Conservation (phyloP, 1,140 invertebrate species). For the Trichonephila clavata region DNA sequence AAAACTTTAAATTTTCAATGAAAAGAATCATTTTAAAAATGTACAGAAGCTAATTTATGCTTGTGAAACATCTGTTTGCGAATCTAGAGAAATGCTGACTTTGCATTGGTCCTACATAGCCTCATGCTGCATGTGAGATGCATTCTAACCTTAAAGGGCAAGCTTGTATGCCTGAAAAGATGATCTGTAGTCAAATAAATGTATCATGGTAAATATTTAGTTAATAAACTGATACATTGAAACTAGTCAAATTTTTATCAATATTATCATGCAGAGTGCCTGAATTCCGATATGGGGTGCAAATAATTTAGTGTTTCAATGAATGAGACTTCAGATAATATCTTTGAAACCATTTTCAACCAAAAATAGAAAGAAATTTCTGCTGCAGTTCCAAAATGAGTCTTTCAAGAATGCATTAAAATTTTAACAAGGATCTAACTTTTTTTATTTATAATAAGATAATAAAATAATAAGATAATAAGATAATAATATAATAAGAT, state of each 20-base stretch:
- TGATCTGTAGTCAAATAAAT: not conserved
- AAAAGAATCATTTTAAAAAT: not conserved
- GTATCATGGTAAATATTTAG: not conserved
- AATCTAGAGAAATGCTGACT: constrained; percentile 46
- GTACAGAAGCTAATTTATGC: not conserved
- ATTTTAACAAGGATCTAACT: not conserved
- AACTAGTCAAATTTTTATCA: not conserved
- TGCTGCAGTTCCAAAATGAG: not conserved
- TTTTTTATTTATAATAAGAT: too few species aligned
- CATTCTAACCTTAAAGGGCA: constrained; percentile 43
- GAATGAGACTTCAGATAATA: too few species aligned
- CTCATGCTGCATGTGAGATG: constrained; percentile 75
- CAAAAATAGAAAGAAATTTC: not conserved
- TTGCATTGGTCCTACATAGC: constrained; percentile 29
- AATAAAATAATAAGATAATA: too few species aligned
- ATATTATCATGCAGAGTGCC: not conserved
- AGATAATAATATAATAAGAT: too few species aligned
- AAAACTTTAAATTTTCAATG: not conserved
- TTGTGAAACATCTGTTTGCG: constrained; percentile 59
- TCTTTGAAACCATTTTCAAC: too few species aligned
- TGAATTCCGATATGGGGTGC: not conserved
- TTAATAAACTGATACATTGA: not conserved
- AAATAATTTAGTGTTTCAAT: not conserved
- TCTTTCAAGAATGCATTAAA: not conserved
- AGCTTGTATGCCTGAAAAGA: constrained; percentile 40